These are phyloP conservation scores for Rutilus rutilus DNA, from an alignment of 2,113 vertebrate genomes.

Conservation along the genomic window DNA sequence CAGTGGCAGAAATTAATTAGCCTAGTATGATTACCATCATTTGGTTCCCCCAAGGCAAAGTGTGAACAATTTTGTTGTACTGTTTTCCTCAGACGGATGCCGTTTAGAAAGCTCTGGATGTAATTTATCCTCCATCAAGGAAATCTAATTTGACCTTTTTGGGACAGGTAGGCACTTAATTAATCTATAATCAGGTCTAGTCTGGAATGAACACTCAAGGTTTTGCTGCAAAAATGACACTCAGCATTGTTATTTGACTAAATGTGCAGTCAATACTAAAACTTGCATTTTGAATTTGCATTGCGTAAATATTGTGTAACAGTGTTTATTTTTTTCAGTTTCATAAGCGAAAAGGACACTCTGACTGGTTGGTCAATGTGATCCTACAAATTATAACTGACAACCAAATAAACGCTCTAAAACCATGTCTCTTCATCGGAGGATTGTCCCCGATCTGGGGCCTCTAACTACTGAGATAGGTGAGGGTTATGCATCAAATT, in stretches of 20 bases:
- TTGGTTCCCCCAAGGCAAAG: not conserved
- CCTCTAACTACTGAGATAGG: slow-evolving; percentile 36
- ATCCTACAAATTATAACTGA: not conserved
- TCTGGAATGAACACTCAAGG: not conserved
- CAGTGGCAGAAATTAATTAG: not conserved
- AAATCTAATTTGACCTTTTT: not conserved
- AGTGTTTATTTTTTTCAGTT: not conserved
- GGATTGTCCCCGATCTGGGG: not conserved
- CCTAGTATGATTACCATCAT: not conserved
- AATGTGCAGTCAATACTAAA: not conserved
- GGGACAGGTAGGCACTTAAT: not conserved
- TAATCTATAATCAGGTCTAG: not conserved
- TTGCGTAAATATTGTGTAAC: not conserved
- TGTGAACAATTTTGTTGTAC: not conserved
- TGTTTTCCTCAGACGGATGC: not conserved
- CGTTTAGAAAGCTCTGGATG: not conserved
- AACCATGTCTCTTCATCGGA: slow-evolving; percentile 51
- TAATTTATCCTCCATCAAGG: not conserved
- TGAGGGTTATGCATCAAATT: not conserved
- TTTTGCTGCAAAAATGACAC: not conserved
- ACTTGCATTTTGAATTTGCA: not conserved
- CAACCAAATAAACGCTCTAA: not conserved
- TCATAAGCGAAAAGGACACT: not conserved
- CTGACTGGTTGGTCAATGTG: no score
- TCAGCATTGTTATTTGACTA: not conserved